A percentile compares a stretch with the other conserved stretches of the same genome.
Evolutionary conservation across 2,888 invertebrate genomes (phyloP).

Genomic region (Athalia rosae): DNA sequence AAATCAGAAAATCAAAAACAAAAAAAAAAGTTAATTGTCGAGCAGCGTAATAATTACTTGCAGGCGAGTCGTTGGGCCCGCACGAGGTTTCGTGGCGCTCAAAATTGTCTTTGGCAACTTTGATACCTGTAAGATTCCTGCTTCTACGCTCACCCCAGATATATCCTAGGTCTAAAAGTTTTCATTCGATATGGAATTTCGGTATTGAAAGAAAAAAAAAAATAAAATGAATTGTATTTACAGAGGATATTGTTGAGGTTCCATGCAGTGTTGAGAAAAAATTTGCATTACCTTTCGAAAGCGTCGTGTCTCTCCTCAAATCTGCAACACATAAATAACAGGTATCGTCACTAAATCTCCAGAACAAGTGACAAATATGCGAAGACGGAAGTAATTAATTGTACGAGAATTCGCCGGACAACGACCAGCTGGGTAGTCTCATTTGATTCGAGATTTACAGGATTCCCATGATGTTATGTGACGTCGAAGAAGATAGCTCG

Average conservation of each 20-base stretch:
- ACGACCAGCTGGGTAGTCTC: conserved; percentile 6
- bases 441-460: conserved; percentile 25
- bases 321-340: conserved; percentile 70
- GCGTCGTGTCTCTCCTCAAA: conserved; percentile 73
- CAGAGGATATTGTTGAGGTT: background rate
- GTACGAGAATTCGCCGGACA: conserved; percentile 1
- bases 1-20: too few species aligned
- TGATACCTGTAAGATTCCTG: too few species aligned
- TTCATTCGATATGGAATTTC: too few species aligned
- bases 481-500: conserved; percentile 28
- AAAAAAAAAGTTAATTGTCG: conserved; percentile 70
- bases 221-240: background rate
- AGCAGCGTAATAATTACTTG: conserved; percentile 69
- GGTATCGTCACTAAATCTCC: conserved; percentile 52
- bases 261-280: conserved; percentile 34
- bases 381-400: background rate
- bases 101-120: too few species aligned
- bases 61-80: conserved; percentile 46
- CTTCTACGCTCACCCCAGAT: too few species aligned
- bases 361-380: conserved; percentile 2
- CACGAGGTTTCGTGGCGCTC: conserved; percentile 1
- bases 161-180: too few species aligned
- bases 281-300: conserved; percentile 69
- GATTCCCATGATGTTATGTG: conserved; percentile 29
- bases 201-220: too few species aligned